These are phyloP conservation scores for Rhopalosiphum nymphaeae DNA, from an alignment of 2,888 invertebrate species.

Conservation along the genomic window DNA sequence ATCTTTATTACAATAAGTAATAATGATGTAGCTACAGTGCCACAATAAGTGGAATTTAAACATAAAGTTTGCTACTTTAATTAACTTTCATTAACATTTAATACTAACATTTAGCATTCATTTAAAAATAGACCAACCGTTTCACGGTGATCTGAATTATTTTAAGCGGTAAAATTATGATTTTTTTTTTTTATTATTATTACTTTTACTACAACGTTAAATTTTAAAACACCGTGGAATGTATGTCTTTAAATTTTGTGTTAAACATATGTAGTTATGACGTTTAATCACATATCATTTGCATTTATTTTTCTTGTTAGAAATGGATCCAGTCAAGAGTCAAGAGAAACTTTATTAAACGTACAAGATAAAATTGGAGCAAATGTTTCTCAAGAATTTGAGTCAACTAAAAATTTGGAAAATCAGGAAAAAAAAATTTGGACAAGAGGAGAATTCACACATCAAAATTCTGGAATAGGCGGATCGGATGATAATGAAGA, in stretches of 20 bases:
- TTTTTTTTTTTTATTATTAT: conserved; percentile 18
- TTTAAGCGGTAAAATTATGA: not conserved
- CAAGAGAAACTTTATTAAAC: conserved; percentile 32
- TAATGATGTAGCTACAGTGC: not conserved
- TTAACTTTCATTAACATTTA: not conserved
- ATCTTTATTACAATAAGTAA: not conserved
- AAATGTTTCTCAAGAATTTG: not conserved
- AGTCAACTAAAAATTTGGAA: conserved; percentile 66
- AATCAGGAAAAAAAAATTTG: conserved; percentile 74
- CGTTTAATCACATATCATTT: conserved; percentile 1
- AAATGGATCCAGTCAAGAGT: conserved; percentile 58
- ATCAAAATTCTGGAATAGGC: conserved; percentile 80
- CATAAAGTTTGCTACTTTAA: not conserved
- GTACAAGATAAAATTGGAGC: not conserved
- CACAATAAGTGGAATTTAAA: not conserved
- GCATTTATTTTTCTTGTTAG: conserved; percentile 45
- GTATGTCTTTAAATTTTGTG: conserved; percentile 19
- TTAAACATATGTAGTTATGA: not conserved
- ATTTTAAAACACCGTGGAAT: conserved; percentile 22
- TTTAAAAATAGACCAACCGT: conserved; percentile 36
- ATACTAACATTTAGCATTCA: conserved; percentile 24
- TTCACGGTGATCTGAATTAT: conserved; percentile 48
- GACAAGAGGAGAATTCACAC: conserved; percentile 82
- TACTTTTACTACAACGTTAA: conserved; percentile 14
- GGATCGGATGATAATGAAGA: conserved; percentile 72